These are phyloP conservation scores for Trachelus stipa DNA, from an alignment of 2,888 invertebrate genomes.

Conservation along the genomic window DNA sequence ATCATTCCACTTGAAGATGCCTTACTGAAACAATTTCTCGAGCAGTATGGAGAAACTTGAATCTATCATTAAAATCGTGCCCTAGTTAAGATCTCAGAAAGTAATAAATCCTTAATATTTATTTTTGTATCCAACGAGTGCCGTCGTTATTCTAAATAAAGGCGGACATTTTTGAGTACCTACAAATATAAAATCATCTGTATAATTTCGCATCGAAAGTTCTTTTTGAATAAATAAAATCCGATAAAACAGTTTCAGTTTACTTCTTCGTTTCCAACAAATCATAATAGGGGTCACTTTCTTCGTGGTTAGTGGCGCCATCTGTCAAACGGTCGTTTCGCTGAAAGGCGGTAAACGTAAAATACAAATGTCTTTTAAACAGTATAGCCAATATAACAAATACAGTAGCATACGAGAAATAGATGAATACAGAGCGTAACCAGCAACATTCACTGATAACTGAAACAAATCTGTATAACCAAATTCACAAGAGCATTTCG, in stretches of 20 bases:
- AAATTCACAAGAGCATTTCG: background rate
- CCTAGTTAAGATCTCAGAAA: background rate
- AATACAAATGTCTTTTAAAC: slow-evolving; percentile 40
- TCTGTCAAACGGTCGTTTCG: background rate
- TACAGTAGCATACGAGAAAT: background rate
- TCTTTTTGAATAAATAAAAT: background rate
- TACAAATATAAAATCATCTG: background rate
- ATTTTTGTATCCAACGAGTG: background rate
- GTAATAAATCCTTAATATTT: background rate
- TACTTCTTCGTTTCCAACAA: background rate
- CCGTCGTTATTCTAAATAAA: background rate
- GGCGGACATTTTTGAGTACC: background rate
- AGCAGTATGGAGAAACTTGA: slow-evolving; percentile 67
- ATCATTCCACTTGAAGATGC: slow-evolving; percentile 81
- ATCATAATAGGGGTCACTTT: background rate
- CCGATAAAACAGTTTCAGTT: background rate
- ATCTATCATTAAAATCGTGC: background rate
- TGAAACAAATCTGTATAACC: background rate
- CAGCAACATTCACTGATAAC: background rate
- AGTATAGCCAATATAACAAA: slow-evolving; percentile 27
- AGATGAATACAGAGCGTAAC: background rate
- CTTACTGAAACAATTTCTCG: slow-evolving; percentile 83
- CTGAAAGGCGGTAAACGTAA: slow-evolving; percentile 32
- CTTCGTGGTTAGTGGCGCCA: slow-evolving; percentile 6
- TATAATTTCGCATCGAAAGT: background rate